phyloP scores from a whole-genome alignment of 2,888 invertebrate species.

The Thalpophila matura region DNA sequence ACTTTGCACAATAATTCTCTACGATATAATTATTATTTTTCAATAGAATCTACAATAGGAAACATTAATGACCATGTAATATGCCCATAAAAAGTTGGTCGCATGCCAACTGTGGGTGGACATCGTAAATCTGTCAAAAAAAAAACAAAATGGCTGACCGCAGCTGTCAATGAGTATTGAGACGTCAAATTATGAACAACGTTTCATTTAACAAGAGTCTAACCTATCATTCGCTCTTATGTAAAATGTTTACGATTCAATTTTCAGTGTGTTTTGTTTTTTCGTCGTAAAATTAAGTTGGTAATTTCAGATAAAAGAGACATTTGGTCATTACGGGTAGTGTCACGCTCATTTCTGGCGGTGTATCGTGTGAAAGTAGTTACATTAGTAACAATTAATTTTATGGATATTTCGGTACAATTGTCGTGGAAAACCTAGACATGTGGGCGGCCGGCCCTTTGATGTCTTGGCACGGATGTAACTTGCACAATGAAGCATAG shows the following conservation, averaged over 20 bases:
- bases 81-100: slow-evolving; percentile 67
- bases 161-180: slow-evolving; percentile 88
- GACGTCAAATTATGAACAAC: slow-evolving; percentile 73
- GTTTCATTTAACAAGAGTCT: slow-evolving; percentile 23
- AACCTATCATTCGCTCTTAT: slow-evolving; percentile 30
- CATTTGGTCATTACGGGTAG: slow-evolving; percentile 78
- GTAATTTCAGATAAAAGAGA: slow-evolving; percentile 70
- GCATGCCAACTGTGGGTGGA: slow-evolving; percentile 79
- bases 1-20: slow-evolving; percentile 36
- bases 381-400: slow-evolving; percentile 84
- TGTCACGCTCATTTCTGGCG: slow-evolving; percentile 77
- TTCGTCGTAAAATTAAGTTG: slow-evolving; percentile 17
- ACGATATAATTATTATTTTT: slow-evolving; percentile 47
- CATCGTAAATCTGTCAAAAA: slow-evolving; percentile 73
- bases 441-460: slow-evolving; percentile 76
- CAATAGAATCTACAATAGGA: slow-evolving; percentile 67
- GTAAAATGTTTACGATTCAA: slow-evolving; percentile 25
- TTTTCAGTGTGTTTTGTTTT: slow-evolving; percentile 37
- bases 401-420: slow-evolving; percentile 83
- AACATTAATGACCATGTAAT: slow-evolving; percentile 76
- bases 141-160: slow-evolving; percentile 81
- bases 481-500: slow-evolving; percentile 2
- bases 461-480: slow-evolving; percentile 31
- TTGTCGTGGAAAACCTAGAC: slow-evolving; percentile 82
- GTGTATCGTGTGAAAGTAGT: slow-evolving; percentile 81